phyloP scores from a whole-genome alignment of 2,113 vertebrate species.

The Falco punctatus region DNA sequence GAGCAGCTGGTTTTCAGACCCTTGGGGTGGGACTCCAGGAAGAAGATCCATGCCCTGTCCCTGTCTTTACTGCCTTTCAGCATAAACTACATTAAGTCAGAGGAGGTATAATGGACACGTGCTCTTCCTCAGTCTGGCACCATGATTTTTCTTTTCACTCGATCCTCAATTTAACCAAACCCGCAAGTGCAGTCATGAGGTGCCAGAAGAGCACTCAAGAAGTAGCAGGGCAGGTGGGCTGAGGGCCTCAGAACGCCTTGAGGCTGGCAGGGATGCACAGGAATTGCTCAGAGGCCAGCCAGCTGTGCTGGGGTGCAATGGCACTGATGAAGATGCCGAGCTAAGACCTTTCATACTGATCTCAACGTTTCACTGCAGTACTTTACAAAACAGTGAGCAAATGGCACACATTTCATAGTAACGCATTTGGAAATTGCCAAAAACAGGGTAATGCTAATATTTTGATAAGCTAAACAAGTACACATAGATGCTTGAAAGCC shows the following conservation, averaged over 20 bases:
- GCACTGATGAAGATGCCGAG: background rate
- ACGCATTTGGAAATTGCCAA: background rate
- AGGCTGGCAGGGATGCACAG: background rate
- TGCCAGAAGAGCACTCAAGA: background rate
- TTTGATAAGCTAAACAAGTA: background rate
- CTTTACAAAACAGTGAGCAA: background rate
- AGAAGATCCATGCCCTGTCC: background rate
- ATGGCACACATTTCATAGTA: background rate
- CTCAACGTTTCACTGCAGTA: background rate
- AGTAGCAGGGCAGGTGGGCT: background rate
- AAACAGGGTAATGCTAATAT: background rate
- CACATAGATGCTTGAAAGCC: background rate
- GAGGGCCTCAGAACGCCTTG: background rate
- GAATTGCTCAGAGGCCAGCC: background rate
- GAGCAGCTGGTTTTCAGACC: background rate
- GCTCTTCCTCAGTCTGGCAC: background rate
- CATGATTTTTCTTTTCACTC: background rate
- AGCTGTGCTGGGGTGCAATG: background rate
- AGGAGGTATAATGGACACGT: fast-evolving
- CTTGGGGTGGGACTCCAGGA: background rate
- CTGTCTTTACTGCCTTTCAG: background rate
- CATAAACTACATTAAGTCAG: fast-evolving
- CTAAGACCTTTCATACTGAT: background rate
- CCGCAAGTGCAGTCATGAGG: background rate
- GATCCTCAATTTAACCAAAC: fast-evolving